Percentiles rank a stretch among this genome's conserved stretches.
Conservation (phyloP, 2,888 invertebrate species). For the Stegana nigrithorax region DNA sequence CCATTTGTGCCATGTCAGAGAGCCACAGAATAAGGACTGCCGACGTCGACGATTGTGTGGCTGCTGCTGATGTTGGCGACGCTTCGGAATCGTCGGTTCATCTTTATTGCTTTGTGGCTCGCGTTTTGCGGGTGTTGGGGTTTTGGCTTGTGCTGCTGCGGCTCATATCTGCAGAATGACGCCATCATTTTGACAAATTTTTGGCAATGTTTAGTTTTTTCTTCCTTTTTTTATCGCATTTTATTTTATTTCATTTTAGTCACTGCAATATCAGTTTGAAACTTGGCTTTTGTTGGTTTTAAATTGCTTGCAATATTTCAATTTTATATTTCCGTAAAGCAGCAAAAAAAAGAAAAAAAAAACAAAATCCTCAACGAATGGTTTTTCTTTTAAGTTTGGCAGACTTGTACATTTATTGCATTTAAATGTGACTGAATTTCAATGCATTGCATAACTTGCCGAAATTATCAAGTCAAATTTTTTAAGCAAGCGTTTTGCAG, state of each 20-base stretch:
- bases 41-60: too few species aligned
- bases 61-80: too few species aligned
- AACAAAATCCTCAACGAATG: constrained; percentile 39
- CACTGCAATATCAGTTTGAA: constrained; percentile 15
- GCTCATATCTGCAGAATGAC: constrained; percentile 55
- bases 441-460: too few species aligned
- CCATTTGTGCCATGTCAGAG: too few species aligned
- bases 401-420: background rate
- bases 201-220: constrained; percentile 49
- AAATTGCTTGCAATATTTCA: constrained; percentile 63
- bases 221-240: constrained; percentile 20
- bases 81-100: background rate
- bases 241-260: constrained; percentile 33
- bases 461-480: background rate
- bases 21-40: too few species aligned
- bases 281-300: constrained; percentile 54
- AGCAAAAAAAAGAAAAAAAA: too few species aligned
- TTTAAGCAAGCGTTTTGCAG: background rate
- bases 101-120: background rate
- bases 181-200: constrained; percentile 66
- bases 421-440: background rate
- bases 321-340: constrained; percentile 63
- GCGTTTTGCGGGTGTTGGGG: constrained; percentile 20
- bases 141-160: constrained; percentile 42
- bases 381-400: constrained; percentile 9